Base-by-base conservation (phyloP, 2,113 vertebrate species). In the Carassius gibelio region DNA sequence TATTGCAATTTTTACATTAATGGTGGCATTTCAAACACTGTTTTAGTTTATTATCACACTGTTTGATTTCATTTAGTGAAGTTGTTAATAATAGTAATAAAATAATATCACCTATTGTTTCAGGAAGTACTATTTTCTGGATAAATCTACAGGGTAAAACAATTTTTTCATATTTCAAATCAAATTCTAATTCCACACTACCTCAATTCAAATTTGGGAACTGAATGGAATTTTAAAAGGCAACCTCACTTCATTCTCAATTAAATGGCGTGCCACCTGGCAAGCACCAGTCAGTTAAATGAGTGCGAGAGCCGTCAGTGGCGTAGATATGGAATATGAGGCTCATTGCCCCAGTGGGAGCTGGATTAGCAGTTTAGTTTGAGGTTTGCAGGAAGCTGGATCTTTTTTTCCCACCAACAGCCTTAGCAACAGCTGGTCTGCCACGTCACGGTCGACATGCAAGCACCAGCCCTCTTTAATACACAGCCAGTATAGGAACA, bases 291-390 rank as follows among this genome's bases (percentile, higher is more conserved):
- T 75, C 71, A 76, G 26, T 30, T 52, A 14, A 76, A 55, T 34
- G 26, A 34, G 17, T 66, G n/a, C 1, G 38, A 64, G 61, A 48
- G 78, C 23, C 42, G 30, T 81, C 61, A 66, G 21, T 50, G 38
- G 8, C 30, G 14, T 19, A 81, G 38, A 81, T 81, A 81, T 66
- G 59, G 11, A 30, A 48, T 26, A 23, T 10, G 42, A 81, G 36
- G 76, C 8, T 45, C 19, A 79, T 0, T 21, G 50, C 6, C 57
- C 19, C 76, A 62, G 61, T 30, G 78, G 78, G 78, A 19, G 42
- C 61, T 10, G 78, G 78, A 81, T 81, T 81, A 81, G 61, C 78
- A 66, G 57, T 64, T 81, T 66, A 66, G 61, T 81, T 81, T 66
- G 78, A 50, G 78, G 78, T 81, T 81, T 81, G 59, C 21, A 64